phyloP scores from a whole-genome alignment of 2,888 invertebrate genomes.

The Idaea biselata region DNA sequence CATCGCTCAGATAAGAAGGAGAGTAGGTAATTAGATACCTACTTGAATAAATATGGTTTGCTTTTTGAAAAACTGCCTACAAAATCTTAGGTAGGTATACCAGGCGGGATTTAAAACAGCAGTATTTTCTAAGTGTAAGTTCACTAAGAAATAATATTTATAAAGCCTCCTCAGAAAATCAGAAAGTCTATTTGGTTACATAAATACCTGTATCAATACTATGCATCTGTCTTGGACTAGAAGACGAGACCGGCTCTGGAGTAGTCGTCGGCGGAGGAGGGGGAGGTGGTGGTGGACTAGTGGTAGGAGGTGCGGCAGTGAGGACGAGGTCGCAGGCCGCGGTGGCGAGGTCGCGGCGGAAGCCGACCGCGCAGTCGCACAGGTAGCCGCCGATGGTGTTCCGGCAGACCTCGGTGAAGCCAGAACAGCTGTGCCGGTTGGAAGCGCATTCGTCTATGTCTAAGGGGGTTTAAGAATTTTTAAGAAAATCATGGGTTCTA shows the following conservation, averaged over 20 bases:
- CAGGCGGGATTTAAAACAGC: too few species aligned
- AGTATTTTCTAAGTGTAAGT: too few species aligned
- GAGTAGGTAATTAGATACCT: too few species aligned
- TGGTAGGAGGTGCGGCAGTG: constrained; percentile 43
- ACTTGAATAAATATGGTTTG: too few species aligned
- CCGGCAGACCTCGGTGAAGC: constrained; percentile 83
- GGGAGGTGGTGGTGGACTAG: constrained; percentile 31
- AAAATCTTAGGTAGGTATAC: too few species aligned
- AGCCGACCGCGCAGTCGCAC: constrained; percentile 91
- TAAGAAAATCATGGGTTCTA: too few species aligned
- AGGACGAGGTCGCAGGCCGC: constrained; percentile 52
- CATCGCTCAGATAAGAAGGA: too few species aligned
- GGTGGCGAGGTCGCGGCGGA: constrained; percentile 82
- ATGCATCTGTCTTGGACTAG: constrained; percentile 8
- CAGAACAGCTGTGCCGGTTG: constrained; percentile 80
- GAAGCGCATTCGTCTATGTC: constrained; percentile 89
- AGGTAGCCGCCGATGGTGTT: constrained; percentile 93
- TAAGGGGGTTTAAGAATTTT: constrained; percentile 44
- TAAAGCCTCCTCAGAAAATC: too few species aligned
- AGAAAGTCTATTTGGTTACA: too few species aligned
- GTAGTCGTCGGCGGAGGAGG: constrained; percentile 34
- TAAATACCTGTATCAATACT: neutral
- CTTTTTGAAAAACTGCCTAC: too few species aligned
- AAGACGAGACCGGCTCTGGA: constrained; percentile 28
- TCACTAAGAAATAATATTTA: too few species aligned